phyloP scores from a whole-genome alignment of 2,113 vertebrate species.

The Columbina picui region DNA sequence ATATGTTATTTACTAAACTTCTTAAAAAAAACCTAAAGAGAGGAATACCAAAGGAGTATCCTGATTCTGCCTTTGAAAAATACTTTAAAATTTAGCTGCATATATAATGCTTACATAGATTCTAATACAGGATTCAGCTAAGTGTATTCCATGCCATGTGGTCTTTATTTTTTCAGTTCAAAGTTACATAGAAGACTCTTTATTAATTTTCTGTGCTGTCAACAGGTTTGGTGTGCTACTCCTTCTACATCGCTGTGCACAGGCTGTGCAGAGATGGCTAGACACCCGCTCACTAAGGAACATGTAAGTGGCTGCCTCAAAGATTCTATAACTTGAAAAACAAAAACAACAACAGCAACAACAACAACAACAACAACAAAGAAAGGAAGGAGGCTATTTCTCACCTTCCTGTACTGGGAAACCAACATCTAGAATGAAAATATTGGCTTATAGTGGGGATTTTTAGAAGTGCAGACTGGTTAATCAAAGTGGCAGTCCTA shows the following conservation, averaged over 20 bases:
- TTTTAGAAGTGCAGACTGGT: neutral
- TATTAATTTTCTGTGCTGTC: neutral
- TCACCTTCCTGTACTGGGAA: neutral
- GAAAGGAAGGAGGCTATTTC: neutral
- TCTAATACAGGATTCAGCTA: neutral
- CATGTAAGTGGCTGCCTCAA: neutral
- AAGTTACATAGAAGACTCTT: neutral
- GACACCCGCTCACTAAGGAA: neutral
- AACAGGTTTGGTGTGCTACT: neutral
- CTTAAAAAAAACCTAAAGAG: neutral
- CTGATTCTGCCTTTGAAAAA: neutral
- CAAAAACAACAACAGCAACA: neutral
- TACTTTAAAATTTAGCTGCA: neutral
- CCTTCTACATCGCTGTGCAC: neutral
- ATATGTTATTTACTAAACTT: neutral
- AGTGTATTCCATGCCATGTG: neutral
- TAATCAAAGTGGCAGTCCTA: neutral
- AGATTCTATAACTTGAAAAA: neutral
- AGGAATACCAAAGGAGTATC: neutral
- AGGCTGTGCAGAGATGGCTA: neutral
- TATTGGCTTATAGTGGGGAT: neutral
- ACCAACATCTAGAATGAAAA: neutral
- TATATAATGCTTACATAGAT: neutral
- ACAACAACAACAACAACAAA: too few species aligned
- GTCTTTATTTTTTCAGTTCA: neutral